Evolutionary conservation across 2,888 invertebrate species (phyloP), one percentile per base, ranked within the genome.

Genomic region (Sminthurides aquaticus): DNA sequence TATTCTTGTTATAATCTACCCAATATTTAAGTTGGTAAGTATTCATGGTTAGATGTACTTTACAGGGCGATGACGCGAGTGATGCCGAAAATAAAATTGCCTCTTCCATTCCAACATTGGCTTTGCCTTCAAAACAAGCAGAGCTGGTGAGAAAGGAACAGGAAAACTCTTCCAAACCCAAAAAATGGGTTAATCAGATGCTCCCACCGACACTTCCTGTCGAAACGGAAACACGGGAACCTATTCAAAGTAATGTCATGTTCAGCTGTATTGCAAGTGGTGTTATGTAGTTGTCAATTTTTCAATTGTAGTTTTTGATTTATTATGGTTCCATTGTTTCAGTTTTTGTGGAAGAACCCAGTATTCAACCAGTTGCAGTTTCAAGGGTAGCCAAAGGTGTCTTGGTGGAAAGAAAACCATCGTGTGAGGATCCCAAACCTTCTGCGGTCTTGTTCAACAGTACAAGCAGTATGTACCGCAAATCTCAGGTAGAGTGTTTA

Each of bases 111-210:
- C 43, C 43, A 34, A 15, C 15, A 11, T 11, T 34, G 43, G 43
- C 43, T 15, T 34, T 34, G 15, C 11, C 29, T 43, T 1, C 26
- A 25, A 52, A 34, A 15, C 43, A 34, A 15, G 43, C 29, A 22
- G 66, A 63, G 49, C 26, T 28, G 24, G 60, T 24, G 3, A 26
- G 55, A 20, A 57, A 54, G 22, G 65, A 69, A 2, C 65, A 68
- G 22, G 71, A 71, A 60, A 71, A 71, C 59, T 48, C 49, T 8
- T 49, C 64, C 5, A 57, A 66, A 25, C 67, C 71, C 2, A 65
- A 66, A 18, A 66, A 58, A 43, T 71, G 71, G 71, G 67, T 65
- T 34, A 26, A 43, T 18, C 62, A 64, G 18, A 28, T 49, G 18
- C 56, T 60, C 15, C 27, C n/a, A 34, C 57, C 59, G 56, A 60